Base-by-base conservation (phyloP, 2,113 vertebrate genomes). In the Muntiacus reevesi region DNA sequence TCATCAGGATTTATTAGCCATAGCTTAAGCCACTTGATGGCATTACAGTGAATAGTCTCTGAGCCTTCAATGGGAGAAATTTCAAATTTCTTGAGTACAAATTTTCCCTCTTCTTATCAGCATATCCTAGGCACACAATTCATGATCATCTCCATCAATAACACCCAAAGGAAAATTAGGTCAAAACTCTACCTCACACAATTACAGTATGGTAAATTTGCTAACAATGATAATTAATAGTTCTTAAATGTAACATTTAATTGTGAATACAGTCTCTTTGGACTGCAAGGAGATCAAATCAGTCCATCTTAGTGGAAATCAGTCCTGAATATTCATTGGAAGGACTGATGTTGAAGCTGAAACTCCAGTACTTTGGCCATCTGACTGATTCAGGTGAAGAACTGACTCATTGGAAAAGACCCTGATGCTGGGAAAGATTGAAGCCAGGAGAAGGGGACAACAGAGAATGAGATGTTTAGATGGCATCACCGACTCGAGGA, bases 1-100 rank as follows among this genome's bases (percentile, higher is more conserved):
- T 84, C 94, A 57, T 60, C 86, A 84, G 81, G 71, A 96, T 97
- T 95, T 98, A 91, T 91, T 84, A 97, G 78, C 59, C 64, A 85
- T 28, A 79, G 64, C 79, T 91, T 71, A 91, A 47, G 60, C 67
- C 94, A 94, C 40, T 36, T 79, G 85, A 89, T 60, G 15, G 78
- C 30, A 15, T 89, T 87, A 43, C 3, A 67, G 33, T 60, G 67
- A 89, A 89, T 64, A 19, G 12, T 96, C 85, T 84, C 76, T 95
- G 85, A 94, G 43, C 11, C 67, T 95, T 95, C n/a, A 30, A 78
- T 19, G 17, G 82, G 64, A 95, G 59, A 94, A 94, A 94, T 97
- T 40, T 71, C 67, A 71, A 40, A 71, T 71, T 40, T 71, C n/a
- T 28, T 45, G 16, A 92, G 54, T n/a, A 21, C 17, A 59, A 64